A percentile compares a stretch with the other conserved stretches of the same genome.
Conservation (phyloP, 64 coral and sea anemone species). For the Pocillopora damicornis region DNA sequence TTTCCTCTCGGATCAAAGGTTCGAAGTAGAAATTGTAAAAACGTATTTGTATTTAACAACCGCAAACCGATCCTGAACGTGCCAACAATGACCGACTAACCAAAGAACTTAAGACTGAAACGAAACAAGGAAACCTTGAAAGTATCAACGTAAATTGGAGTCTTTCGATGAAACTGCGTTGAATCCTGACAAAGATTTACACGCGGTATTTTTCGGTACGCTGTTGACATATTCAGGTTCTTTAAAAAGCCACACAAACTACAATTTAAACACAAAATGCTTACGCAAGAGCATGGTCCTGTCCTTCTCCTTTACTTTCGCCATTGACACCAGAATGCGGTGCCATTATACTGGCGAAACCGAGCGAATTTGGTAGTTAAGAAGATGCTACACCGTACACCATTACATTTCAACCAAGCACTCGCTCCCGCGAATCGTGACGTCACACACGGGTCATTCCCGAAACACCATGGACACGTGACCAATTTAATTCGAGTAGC, state of each 20-base stretch:
- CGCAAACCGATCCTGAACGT: neutral
- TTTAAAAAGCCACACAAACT: neutral
- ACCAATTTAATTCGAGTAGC: neutral
- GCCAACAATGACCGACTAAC: neutral
- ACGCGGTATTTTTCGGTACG: neutral
- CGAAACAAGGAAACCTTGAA: neutral
- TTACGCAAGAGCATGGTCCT: slow-evolving; percentile 14
- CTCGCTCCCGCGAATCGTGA: slow-evolving; percentile 12
- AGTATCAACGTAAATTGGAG: neutral
- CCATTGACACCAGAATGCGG: slow-evolving; percentile 32
- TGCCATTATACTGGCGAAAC: slow-evolving; percentile 28
- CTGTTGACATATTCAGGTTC: neutral
- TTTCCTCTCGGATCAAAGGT: neutral
- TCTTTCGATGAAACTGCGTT: neutral
- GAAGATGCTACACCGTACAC: neutral
- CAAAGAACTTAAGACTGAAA: neutral
- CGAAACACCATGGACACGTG: slow-evolving; percentile 2
- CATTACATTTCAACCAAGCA: slow-evolving; percentile 7
- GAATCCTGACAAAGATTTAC: neutral
- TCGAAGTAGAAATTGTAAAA: slow-evolving; percentile 22
- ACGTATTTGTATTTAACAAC: slow-evolving; percentile 10
- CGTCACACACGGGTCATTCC: slow-evolving; percentile 22
- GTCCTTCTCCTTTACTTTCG: slow-evolving; percentile 13
- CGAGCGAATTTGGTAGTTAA: neutral
- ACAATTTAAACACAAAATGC: neutral